Conservation (phyloP, 2,888 invertebrate species). For the Euspilapteryx auroguttella region DNA sequence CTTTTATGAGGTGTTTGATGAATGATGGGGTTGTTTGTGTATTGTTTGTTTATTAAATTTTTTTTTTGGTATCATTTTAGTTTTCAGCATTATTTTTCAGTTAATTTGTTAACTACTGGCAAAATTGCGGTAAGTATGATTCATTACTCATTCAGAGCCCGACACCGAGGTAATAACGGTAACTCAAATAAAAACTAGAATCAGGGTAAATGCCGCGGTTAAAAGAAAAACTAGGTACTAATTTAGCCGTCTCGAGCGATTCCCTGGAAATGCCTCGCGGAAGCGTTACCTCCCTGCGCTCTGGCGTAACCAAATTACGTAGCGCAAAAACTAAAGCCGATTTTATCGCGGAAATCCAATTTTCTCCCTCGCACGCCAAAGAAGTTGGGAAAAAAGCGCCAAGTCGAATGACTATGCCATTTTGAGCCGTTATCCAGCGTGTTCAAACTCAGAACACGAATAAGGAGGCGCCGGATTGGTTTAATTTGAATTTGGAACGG, state of each 20-base stretch:
- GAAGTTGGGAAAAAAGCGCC: conserved; percentile 56
- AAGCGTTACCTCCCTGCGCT: conserved; percentile 30
- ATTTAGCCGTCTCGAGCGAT: conserved; percentile 19
- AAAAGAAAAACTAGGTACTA: conserved; percentile 4
- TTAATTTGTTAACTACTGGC: too few species aligned
- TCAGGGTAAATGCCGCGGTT: conserved; percentile 2
- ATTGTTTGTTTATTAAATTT: too few species aligned
- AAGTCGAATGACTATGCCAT: conserved; percentile 57
- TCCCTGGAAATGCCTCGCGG: conserved; percentile 36
- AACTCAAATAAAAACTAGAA: neutral
- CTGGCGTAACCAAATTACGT: conserved; percentile 40
- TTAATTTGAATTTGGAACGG: conserved; percentile 59
- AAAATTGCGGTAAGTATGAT: too few species aligned
- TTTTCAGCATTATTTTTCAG: too few species aligned
- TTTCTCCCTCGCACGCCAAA: conserved; percentile 60
- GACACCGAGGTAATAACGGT: too few species aligned
- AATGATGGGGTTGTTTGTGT: too few species aligned
- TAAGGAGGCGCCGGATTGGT: conserved; percentile 61
- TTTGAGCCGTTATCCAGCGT: conserved; percentile 52
- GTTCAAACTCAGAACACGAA: conserved; percentile 55
- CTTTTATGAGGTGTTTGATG: conserved; percentile 12
- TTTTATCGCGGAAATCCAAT: conserved; percentile 62
- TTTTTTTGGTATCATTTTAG: too few species aligned
- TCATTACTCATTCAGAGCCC: too few species aligned
- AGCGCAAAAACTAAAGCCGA: conserved; percentile 47